Base-by-base conservation (phyloP, 2,113 vertebrate species). In the Empidonax alnorum region DNA sequence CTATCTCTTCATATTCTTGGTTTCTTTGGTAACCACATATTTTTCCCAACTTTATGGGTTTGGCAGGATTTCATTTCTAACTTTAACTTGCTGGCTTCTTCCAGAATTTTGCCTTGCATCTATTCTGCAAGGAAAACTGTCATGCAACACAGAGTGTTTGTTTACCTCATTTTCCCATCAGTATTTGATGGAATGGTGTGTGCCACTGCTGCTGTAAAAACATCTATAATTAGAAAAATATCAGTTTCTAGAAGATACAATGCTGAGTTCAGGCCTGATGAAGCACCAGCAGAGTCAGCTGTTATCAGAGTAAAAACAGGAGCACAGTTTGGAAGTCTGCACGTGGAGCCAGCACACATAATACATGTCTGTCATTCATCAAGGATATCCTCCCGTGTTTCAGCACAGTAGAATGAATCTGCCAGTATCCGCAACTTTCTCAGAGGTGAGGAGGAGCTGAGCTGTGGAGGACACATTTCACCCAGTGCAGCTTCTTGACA, bases 401-500 rank as follows among this genome's bases (percentile, higher is more conserved):
- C 58, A 59, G 77, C 24, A 19, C 6, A 31, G 39, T 3, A 1
- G 21, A 52, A 35, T 24, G 49, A 33, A 69, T 22, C 56, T 67
- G 27, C n/a, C 46, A 55, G 30, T 14, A 65, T 18, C 55, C 31
- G 31, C 27, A 65, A 4, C 47, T 12, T 78, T 35, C 47, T 42
- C 77, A 49, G 16, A 83, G 67, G 16, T 73, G 82, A 89, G n/a
- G 82, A 89, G n/a, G 58, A 87, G 61, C 61, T 75, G 72, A 41
- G 50, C 30, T 62, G 24, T 28, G 52, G 55, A 84, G 58, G 65
- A 50, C 30, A 21, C 0, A 0, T 81, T 81, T 88, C 87, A 95
- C 83, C 90, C 92, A 94, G 11, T 90, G 79, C 96, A 96, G 58
- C 28, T 94, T 97, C 90, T 75, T 89, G 83, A 92, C 96, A 97